Conservation (phyloP, 2,797 vertebrate species). For the Anisognathus igniventris region DNA sequence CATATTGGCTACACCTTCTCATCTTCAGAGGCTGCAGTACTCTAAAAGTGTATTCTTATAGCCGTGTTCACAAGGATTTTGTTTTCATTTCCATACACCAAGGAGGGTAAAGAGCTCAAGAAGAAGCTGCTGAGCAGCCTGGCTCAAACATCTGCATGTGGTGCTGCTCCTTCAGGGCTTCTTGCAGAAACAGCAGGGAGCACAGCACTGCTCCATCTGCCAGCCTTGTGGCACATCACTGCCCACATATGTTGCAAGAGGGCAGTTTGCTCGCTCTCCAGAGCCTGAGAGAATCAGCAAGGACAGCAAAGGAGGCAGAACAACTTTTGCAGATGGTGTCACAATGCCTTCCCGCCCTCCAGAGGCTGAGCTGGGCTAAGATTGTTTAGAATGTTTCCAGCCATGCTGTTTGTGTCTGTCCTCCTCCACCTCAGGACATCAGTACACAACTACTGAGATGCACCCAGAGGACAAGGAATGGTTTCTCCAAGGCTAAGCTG, state of each 20-base stretch:
- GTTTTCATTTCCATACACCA: not conserved
- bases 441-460: not conserved
- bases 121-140: not conserved
- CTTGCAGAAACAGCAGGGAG: not conserved
- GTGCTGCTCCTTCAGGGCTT: conserved; percentile 3
- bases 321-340: not conserved
- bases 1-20: not conserved
- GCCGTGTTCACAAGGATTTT: rapidly evolving
- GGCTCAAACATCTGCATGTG: not conserved
- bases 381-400: not conserved
- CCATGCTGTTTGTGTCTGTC: not conserved
- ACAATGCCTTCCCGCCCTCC: not conserved
- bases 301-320: not conserved
- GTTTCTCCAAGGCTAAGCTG: not conserved
- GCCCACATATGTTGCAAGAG: not conserved
- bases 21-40: not conserved
- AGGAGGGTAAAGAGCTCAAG: not conserved
- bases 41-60: not conserved
- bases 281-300: not conserved
- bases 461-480: rapidly evolving
- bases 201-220: not conserved
- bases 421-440: not conserved
- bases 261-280: not conserved
- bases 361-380: not conserved
- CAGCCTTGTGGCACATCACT: conserved; percentile 7